Conservation (phyloP, 2,888 invertebrate species). For the Thelaira solivaga region DNA sequence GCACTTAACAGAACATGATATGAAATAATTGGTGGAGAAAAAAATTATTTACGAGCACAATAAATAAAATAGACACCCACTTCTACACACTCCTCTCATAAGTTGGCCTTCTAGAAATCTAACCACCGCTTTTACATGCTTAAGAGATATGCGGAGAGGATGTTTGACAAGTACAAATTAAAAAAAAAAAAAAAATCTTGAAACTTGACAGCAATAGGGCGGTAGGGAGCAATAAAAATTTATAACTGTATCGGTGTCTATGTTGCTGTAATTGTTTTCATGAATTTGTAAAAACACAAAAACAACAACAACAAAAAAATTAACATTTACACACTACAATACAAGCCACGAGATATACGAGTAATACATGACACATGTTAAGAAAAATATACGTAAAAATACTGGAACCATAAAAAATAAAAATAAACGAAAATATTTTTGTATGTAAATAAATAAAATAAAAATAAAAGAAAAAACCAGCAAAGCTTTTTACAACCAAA, state of each 20-base stretch:
- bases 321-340: conserved; percentile 47
- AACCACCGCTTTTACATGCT: neutral
- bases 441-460: too few species aligned
- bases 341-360: conserved; percentile 59
- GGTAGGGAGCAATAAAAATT: conserved; percentile 70
- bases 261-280: conserved; percentile 6
- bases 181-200: conserved; percentile 50
- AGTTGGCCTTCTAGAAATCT: neutral
- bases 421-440: neutral
- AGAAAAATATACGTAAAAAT: conserved; percentile 8
- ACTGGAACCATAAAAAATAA: neutral
- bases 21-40: neutral
- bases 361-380: conserved; percentile 62
- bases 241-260: conserved; percentile 36
- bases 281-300: conserved; percentile 16
- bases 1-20: neutral
- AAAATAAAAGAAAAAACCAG: neutral
- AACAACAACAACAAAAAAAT: conserved; percentile 55
- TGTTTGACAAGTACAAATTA: conserved; percentile 50
- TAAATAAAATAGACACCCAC: neutral
- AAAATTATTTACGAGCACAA: neutral
- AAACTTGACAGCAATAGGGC: conserved; percentile 67
- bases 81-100: neutral
- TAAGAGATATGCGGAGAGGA: conserved; percentile 9
- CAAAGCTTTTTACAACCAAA: neutral